Percentiles rank a stretch among this genome's conserved stretches.
Conservation (phyloP, 2,113 vertebrate genomes). For the Eulacestoma nigropectus region DNA sequence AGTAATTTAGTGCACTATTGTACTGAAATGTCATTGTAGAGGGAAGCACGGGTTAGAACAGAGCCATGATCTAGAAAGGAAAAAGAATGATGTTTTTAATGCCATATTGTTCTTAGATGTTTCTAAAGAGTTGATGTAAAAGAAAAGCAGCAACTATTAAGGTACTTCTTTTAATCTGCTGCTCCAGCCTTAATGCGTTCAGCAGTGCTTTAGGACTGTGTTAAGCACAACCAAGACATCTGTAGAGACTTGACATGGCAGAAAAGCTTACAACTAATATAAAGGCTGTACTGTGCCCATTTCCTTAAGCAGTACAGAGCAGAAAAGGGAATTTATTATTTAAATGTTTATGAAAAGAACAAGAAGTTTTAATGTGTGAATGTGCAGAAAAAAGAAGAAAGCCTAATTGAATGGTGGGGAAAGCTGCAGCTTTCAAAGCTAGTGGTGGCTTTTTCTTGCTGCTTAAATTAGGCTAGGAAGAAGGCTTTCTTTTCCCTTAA, state of each 20-base stretch:
- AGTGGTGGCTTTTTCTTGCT: background rate
- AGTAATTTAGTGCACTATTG: background rate
- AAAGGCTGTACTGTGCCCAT: background rate
- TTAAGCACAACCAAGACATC: background rate
- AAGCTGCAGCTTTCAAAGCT: background rate
- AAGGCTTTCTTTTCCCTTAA: background rate
- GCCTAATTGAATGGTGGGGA: background rate
- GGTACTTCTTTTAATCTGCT: background rate
- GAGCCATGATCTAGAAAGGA: background rate
- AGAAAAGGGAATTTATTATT: slow-evolving; percentile 52
- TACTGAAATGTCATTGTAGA: background rate
- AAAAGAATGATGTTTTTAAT: background rate
- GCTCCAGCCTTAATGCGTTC: background rate
- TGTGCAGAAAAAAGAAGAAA: background rate
- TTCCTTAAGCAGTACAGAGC: background rate
- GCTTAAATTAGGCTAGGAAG: background rate
- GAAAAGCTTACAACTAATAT: background rate
- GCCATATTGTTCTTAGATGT: background rate
- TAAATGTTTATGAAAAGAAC: slow-evolving; percentile 38
- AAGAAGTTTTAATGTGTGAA: slow-evolving; percentile 27
- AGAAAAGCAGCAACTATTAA: background rate
- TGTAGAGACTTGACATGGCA: background rate
- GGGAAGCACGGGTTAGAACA: background rate
- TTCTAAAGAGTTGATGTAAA: background rate
- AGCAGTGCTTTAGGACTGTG: background rate